Percentiles rank a stretch among this genome's conserved stretches.
These are phyloP conservation scores for Atherinosoma microstoma DNA, from an alignment of 2,797 vertebrate genomes.

Conservation along the genomic window DNA sequence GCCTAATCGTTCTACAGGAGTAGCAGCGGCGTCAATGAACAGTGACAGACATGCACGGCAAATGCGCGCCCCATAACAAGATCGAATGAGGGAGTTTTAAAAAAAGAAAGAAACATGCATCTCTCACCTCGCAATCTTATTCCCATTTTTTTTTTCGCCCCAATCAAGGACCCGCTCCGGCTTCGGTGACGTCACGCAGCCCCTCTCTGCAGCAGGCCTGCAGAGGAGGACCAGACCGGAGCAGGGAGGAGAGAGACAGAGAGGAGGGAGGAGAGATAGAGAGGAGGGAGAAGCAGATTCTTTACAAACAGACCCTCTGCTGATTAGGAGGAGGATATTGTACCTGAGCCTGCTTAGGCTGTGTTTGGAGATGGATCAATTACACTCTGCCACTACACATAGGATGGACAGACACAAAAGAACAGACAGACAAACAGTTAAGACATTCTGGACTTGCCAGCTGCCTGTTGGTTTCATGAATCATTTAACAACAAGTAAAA, in stretches of 20 bases:
- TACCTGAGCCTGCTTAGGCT: conserved; percentile 23
- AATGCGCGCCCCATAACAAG: conserved; percentile 11
- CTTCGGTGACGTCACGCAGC: conserved; percentile 86
- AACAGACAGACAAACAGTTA: conserved; percentile 1
- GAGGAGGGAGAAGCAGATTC: conserved; percentile 17
- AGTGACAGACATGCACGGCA: conserved; percentile 10
- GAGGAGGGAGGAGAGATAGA: conserved; percentile 26
- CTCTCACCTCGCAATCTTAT: conserved; percentile 83
- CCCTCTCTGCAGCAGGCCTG: conserved; percentile 85
- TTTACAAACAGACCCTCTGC: conserved; percentile 16
- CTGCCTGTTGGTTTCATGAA: conserved; percentile 3
- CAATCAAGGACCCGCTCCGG: conserved; percentile 81
- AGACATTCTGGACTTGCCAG: conserved; percentile 14
- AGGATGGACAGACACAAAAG: background rate
- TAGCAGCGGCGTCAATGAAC: conserved; percentile 41
- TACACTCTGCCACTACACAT: background rate
- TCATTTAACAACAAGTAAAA: background rate
- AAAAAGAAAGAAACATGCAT: conserved; percentile 60
- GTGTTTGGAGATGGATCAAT: conserved; percentile 12
- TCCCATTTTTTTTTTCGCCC: conserved; percentile 78
- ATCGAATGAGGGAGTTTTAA: conserved; percentile 4
- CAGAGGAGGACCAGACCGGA: conserved; percentile 64
- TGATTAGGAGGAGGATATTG: conserved; percentile 19
- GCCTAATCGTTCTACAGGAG: conserved; percentile 47
- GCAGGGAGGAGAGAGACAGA: conserved; percentile 49